These are phyloP conservation scores for Cydia pomonella DNA, from an alignment of 1,140 invertebrate genomes.

Conservation along the genomic window DNA sequence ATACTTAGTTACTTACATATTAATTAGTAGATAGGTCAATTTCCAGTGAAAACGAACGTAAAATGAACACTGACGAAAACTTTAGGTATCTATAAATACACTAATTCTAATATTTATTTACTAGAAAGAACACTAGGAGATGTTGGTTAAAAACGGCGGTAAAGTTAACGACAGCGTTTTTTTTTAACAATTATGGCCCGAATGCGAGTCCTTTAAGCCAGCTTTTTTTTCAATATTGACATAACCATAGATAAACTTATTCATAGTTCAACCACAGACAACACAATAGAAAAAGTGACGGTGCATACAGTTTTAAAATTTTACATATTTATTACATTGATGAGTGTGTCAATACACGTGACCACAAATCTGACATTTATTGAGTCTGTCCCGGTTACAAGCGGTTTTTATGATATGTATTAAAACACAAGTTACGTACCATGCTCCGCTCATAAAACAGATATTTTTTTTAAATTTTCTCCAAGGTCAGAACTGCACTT, in stretches of 20 bases:
- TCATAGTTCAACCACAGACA: neutral
- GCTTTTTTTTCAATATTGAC: neutral
- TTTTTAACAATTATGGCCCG: too few species aligned
- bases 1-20: neutral
- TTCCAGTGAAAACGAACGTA: neutral
- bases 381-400: neutral
- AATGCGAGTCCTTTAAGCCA: too few species aligned
- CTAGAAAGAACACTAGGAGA: too few species aligned
- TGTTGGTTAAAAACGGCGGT: too few species aligned
- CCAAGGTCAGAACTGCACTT: constrained; percentile 13
- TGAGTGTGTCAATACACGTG: neutral
- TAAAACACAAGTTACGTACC: neutral
- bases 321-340: too few species aligned
- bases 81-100: neutral
- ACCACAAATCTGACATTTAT: constrained; percentile 1
- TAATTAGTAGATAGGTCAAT: neutral
- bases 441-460: neutral
- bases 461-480: constrained; percentile 11
- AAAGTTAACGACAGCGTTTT: neutral
- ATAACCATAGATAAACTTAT: neutral
- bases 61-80: neutral
- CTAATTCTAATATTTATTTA: too few species aligned
- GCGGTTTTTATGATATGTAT: neutral
- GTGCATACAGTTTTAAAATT: too few species aligned
- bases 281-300: neutral